Percentiles rank a stretch among this genome's conserved stretches.
Conservation (phyloP, 1,140 invertebrate genomes). For the Chelonus insularis region DNA sequence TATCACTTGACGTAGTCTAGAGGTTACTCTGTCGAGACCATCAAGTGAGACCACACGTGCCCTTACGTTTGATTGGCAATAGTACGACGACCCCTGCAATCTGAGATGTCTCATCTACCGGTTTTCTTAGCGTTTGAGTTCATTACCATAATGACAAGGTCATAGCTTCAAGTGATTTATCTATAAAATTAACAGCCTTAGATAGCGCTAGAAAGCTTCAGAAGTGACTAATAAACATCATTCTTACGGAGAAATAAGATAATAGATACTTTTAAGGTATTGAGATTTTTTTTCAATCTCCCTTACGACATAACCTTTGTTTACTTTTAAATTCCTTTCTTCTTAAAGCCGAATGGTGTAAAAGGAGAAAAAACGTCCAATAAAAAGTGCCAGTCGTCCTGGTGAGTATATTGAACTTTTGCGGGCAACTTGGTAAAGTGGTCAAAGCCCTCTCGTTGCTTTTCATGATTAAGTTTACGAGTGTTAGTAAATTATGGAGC, state of each 20-base stretch:
- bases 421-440: slow-evolving; percentile 9
- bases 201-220: no score
- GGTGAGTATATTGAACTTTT: slow-evolving; percentile 26
- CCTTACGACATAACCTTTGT: background rate
- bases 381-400: slow-evolving; percentile 11
- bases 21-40: background rate
- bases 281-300: no score
- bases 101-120: background rate
- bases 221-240: no score
- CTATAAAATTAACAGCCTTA: slow-evolving; percentile 2
- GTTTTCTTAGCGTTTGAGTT: slow-evolving; percentile 5
- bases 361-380: background rate
- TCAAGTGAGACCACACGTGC: background rate
- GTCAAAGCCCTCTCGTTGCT: slow-evolving; percentile 24
- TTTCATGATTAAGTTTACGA: slow-evolving; percentile 19
- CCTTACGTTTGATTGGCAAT: slow-evolving; percentile 20
- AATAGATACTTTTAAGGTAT: background rate
- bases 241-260: background rate
- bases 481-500: slow-evolving; percentile 23
- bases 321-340: background rate
- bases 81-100: slow-evolving; percentile 25
- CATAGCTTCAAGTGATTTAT: background rate
- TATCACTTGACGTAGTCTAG: background rate
- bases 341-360: background rate
- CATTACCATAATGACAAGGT: slow-evolving; percentile 13